These are phyloP conservation scores for Chionodraco myersi DNA, from an alignment of 2,113 vertebrate genomes.

Conservation along the genomic window DNA sequence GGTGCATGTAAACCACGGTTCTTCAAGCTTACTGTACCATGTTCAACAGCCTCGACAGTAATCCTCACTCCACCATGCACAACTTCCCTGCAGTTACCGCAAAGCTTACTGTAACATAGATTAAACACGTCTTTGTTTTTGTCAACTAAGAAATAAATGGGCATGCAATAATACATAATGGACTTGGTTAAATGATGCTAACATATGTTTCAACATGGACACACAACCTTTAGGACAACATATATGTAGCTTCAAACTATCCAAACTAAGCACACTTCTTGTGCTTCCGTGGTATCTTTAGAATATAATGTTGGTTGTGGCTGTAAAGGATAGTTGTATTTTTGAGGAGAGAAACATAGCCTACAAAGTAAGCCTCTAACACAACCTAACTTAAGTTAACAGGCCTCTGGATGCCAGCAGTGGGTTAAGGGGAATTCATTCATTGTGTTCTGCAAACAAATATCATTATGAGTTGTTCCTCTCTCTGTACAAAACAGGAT, in stretches of 20 bases:
- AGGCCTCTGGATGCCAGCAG: neutral
- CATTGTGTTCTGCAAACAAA: constrained; percentile 1
- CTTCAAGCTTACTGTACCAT: neutral
- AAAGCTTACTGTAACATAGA: neutral
- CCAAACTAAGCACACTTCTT: neutral
- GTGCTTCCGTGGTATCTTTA: neutral
- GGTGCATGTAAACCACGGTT: neutral
- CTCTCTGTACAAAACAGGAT: constrained; percentile 33
- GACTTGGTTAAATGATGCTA: neutral
- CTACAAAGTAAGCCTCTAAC: neutral
- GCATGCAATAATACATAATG: neutral
- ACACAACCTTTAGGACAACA: neutral
- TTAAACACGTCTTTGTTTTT: neutral
- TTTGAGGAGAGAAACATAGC: neutral
- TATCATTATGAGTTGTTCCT: constrained; percentile 47
- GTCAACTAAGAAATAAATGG: neutral
- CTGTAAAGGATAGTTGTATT: neutral
- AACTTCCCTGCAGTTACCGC: neutral
- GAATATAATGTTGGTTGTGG: neutral
- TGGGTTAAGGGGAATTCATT: neutral
- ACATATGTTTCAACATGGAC: neutral
- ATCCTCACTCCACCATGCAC: neutral
- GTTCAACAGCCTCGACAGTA: constrained; percentile 1
- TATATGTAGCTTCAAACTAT: neutral
- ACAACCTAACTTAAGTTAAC: neutral